Evolutionary conservation across 2,888 invertebrate species (phyloP), one percentile per base, ranked within the genome.

Genomic region (Exephanes ischioxanthus): DNA sequence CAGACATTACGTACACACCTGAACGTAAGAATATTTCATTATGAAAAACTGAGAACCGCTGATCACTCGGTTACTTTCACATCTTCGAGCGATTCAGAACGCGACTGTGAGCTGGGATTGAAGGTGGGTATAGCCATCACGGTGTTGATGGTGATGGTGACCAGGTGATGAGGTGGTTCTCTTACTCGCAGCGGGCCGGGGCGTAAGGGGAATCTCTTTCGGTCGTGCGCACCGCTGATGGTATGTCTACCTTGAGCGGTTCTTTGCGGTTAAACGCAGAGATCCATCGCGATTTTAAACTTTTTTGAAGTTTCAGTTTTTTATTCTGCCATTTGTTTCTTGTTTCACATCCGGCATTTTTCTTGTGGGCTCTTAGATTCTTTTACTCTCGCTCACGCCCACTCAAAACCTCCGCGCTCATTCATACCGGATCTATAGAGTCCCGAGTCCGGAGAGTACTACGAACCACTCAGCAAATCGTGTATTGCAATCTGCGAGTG

Each of bases 31-130:
- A 67, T 67, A 22, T 11, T 22, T 53, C 41, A 55, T 67, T 26
- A 6, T 48, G 61, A 61, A 72, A 61, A 63, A 63, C 61, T 91
- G 92, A 92, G 91, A 89, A 90, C 89, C 91, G 87, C 92, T 92
- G 92, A 82, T 7, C 73, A 66, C 58, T 37, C 83, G 82, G 88
- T 90, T 89, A 91, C 90, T 91, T 91, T 92, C 91, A 90, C 90
- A 78, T 87, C 87, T 86, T 84, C 73, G 85, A 83, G 80, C 87
- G 88, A 89, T 89, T 89, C 85, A 86, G 86, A 87, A 86, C 78
- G 86, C 84, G 83, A 86, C 84, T 82, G 81, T 61, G 85, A 79
- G 81, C 48, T 58, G 48, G 73, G 86, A 83, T 86, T 86, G 81
- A 87, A 88, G 72, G 85, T 75, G 75, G 14, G 67, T 63, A 53